These are phyloP conservation scores for Hylaea fasciaria DNA, from an alignment of 2,888 invertebrate species.

Conservation along the genomic window DNA sequence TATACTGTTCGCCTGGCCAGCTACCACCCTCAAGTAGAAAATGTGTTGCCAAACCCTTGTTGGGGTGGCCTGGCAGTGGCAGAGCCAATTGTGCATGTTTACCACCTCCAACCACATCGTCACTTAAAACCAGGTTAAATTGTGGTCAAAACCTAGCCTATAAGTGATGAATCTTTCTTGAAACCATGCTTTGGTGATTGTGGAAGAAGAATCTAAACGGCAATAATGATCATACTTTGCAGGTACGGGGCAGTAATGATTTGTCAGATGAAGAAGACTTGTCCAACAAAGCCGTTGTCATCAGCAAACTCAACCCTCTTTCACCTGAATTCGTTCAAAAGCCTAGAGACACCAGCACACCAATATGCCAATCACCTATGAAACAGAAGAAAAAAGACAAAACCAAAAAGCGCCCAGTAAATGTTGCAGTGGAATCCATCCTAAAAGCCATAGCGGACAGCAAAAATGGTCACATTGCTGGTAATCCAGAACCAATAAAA, in stretches of 20 bases:
- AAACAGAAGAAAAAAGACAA: constrained; percentile 10
- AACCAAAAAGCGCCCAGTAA: constrained; percentile 47
- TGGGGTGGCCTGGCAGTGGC: too few species aligned
- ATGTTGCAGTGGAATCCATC: constrained; percentile 61
- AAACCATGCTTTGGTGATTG: too few species aligned
- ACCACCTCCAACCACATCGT: too few species aligned
- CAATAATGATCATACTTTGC: constrained; percentile 32
- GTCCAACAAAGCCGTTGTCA: constrained; percentile 17
- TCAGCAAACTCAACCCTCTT: constrained; percentile 33
- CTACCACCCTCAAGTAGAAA: too few species aligned
- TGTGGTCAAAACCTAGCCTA: too few species aligned
- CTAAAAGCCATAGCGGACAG: constrained; percentile 40
- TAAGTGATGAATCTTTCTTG: too few species aligned
- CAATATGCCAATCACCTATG: constrained; percentile 1
- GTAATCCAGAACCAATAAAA: constrained; percentile 4
- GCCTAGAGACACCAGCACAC: constrained; percentile 3
- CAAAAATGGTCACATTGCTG: background rate
- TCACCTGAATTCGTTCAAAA: constrained; percentile 17
- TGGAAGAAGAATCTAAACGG: background rate
- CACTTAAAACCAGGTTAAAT: too few species aligned
- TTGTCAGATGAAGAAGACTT: constrained; percentile 34
- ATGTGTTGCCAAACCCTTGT: too few species aligned
- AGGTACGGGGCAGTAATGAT: constrained; percentile 50
- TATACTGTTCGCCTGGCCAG: too few species aligned
- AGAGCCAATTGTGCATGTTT: background rate